Percentiles rank a stretch among this genome's conserved stretches.
Evolutionary conservation across 2,888 invertebrate species (phyloP).

Genomic region (Busseola fusca): DNA sequence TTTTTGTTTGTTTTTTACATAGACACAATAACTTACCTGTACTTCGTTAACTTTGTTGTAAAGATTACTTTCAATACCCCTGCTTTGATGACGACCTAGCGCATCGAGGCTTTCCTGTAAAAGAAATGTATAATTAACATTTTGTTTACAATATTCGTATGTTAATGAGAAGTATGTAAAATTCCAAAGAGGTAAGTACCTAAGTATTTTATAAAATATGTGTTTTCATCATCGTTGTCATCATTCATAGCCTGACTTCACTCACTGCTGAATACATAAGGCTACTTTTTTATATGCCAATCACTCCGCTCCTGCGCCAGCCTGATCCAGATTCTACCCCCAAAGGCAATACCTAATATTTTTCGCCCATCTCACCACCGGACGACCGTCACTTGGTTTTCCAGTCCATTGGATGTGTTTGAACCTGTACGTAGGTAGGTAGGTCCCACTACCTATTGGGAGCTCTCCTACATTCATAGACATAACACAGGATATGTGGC

Average conservation of each 20-base stretch:
- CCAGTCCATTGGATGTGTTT: not conserved
- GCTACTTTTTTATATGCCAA: not conserved
- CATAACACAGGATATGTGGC: not conserved
- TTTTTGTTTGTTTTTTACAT: not conserved
- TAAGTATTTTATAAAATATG: not conserved
- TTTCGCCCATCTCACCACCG: not conserved
- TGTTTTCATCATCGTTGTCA: not conserved
- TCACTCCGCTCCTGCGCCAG: not conserved
- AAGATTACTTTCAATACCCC: constrained; percentile 93
- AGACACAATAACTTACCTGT: constrained; percentile 74
- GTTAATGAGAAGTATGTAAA: not conserved
- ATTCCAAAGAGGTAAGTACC: too few species aligned
- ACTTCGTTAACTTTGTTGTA: constrained; percentile 98
- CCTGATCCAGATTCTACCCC: not conserved
- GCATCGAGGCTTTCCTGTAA: constrained; percentile 95
- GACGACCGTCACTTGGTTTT: not conserved
- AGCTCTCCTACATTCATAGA: not conserved
- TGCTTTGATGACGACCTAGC: constrained; percentile 93
- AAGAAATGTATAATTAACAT: constrained; percentile 1
- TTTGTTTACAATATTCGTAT: not conserved
- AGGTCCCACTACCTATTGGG: not conserved
- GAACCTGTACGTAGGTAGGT: not conserved
- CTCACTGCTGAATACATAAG: not conserved
- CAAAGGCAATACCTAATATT: not conserved
- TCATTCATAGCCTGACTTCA: not conserved